A percentile compares a stretch with the other conserved stretches of the same genome.
Evolutionary conservation across 64 coral and sea anemone genomes (phyloP).

Genomic region (Catalaphyllia jardinei): DNA sequence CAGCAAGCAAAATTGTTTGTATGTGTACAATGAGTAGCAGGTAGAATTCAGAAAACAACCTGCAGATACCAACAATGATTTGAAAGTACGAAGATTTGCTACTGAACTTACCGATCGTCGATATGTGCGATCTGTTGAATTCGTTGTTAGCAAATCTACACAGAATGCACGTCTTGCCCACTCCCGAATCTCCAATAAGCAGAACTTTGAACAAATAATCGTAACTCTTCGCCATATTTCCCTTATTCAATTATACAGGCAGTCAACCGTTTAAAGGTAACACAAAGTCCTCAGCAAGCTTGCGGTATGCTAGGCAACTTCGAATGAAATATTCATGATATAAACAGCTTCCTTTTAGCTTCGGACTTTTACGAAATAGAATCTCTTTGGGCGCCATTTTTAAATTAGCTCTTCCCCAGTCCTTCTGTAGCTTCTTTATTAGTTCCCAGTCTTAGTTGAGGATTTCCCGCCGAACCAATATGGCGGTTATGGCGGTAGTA

Average conservation of each 20-base stretch:
- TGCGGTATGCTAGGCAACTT: conserved; percentile 42
- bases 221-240: conserved; percentile 97
- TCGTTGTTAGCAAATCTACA: conserved; percentile 99
- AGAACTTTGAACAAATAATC: conserved; percentile 98
- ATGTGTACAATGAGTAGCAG: not conserved
- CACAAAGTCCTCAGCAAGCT: not conserved
- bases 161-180: conserved; percentile 97
- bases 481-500: not conserved
- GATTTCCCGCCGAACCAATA: conserved; percentile 16
- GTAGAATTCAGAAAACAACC: not conserved
- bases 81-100: not conserved
- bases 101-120: conserved; percentile 85
- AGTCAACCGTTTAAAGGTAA: conserved; percentile 23
- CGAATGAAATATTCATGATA: conserved; percentile 56
- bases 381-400: conserved; percentile 64
- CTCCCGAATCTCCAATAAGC: conserved; percentile 91
- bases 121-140: conserved; percentile 98
- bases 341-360: conserved; percentile 27
- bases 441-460: conserved; percentile 12
- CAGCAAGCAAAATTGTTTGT: not conserved
- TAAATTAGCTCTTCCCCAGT: conserved; percentile 25
- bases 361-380: not conserved
- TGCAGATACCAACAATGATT: conserved; percentile 31
- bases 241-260: conserved; percentile 1
- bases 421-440: not conserved